Evolutionary conservation across 2,797 vertebrate genomes (phyloP).

Genomic region (Ammospiza maritima): DNA sequence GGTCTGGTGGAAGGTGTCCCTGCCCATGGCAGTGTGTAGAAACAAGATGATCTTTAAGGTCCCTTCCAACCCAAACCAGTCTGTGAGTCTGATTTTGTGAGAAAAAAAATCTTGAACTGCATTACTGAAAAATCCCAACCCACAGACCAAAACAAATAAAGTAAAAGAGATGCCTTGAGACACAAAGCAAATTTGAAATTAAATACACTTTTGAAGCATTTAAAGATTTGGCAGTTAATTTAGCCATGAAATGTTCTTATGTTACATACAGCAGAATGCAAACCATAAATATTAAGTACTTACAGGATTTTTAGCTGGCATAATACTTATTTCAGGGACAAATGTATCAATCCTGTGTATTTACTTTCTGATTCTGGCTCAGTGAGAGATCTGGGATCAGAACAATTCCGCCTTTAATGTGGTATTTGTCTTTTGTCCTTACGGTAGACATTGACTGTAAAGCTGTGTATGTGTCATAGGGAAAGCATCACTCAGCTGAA

Average conservation of each 20-base stretch:
- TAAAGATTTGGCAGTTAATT: not conserved
- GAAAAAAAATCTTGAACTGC: not conserved
- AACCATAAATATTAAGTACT: not conserved
- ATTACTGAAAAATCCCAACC: not conserved
- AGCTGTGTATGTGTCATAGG: not conserved
- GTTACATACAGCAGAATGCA: not conserved
- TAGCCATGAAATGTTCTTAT: not conserved
- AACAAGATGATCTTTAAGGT: not conserved
- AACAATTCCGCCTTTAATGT: not conserved
- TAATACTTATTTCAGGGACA: not conserved
- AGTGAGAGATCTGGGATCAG: not conserved
- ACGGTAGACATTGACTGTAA: not conserved
- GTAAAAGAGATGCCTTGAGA: not conserved
- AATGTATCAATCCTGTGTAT: not conserved
- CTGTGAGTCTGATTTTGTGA: not conserved
- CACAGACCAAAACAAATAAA: not conserved
- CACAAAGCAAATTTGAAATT: conserved; percentile 9
- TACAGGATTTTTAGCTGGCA: not conserved
- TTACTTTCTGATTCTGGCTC: not conserved
- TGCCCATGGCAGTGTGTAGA: not conserved
- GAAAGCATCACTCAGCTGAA: not conserved
- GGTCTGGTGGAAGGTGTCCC: not conserved
- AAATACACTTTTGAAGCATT: not conserved
- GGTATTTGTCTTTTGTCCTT: not conserved
- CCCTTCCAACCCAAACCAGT: not conserved